A percentile compares a stretch with the other conserved stretches of the same genome.
phyloP scores from a whole-genome alignment of 2,888 invertebrate species.

The Drosophila incognita region DNA sequence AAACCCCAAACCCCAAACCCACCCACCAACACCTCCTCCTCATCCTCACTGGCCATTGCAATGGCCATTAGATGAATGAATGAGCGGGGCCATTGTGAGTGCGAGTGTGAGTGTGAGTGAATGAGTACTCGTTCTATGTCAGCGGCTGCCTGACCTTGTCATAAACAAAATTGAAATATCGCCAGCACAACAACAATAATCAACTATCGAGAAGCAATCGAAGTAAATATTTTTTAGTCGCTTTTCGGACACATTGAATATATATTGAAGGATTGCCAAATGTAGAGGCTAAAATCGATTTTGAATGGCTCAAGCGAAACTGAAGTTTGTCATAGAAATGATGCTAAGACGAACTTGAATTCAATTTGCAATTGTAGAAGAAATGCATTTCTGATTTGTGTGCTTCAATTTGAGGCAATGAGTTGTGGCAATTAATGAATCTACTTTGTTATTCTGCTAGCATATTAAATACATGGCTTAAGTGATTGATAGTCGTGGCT shows the following conservation, averaged over 20 bases:
- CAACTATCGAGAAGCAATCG: conserved; percentile 13
- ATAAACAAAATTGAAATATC: conserved; percentile 30
- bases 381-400: neutral
- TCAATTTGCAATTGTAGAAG: neutral
- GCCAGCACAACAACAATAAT: conserved; percentile 24
- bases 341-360: neutral
- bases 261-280: neutral
- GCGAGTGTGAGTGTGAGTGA: conserved; percentile 14
- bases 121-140: conserved; percentile 2
- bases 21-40: neutral
- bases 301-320: neutral
- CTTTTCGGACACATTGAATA: neutral
- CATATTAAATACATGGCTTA: conserved; percentile 24
- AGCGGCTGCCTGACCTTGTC: conserved; percentile 27
- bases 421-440: neutral
- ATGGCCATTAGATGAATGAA: conserved; percentile 47
- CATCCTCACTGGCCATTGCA: neutral
- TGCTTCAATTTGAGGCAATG: neutral
- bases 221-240: conserved; percentile 3
- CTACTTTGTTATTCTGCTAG: neutral
- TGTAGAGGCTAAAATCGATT: neutral
- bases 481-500: conserved; percentile 53
- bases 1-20: neutral
- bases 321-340: neutral
- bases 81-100: neutral